Conservation (phyloP, 2,113 vertebrate genomes). For the Thalassoma bifasciatum region DNA sequence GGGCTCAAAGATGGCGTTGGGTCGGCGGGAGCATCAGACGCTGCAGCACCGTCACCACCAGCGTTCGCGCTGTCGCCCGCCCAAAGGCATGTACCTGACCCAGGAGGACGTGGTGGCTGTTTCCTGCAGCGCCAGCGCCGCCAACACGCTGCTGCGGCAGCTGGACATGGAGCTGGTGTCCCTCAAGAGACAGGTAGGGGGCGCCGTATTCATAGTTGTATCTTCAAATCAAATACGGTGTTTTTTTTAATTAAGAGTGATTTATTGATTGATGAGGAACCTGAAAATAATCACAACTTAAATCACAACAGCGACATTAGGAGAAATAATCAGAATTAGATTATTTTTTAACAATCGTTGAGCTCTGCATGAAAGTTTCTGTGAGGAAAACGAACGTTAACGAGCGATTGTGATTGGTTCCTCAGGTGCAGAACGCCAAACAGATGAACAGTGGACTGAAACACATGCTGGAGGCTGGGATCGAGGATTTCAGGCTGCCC, state of each 20-base stretch:
- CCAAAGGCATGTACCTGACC: slow-evolving; percentile 98
- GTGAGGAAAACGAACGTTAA: too few species aligned
- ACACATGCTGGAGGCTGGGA: slow-evolving; percentile 93
- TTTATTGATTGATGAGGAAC: too few species aligned
- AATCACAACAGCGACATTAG: too few species aligned
- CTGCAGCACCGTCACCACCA: slow-evolving; percentile 97
- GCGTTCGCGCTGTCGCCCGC: slow-evolving; percentile 94
- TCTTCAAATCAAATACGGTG: too few species aligned
- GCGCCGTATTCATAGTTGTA: too few species aligned
- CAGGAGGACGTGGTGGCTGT: slow-evolving; percentile 97
- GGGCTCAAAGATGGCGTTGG: slow-evolving; percentile 91
- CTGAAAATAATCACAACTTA: too few species aligned
- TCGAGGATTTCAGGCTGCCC: slow-evolving; percentile 92
- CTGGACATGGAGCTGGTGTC: slow-evolving; percentile 99
- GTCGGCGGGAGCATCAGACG: slow-evolving; percentile 95
- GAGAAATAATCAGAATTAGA: too few species aligned
- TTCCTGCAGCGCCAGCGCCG: slow-evolving; percentile 93
- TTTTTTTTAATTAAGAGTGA: too few species aligned
- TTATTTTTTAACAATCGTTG: too few species aligned
- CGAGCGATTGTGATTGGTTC: slow-evolving; percentile 33
- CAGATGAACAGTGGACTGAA: slow-evolving; percentile 99
- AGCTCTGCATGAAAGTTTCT: too few species aligned
- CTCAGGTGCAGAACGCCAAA: slow-evolving; percentile 98
- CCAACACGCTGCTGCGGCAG: slow-evolving; percentile 94
- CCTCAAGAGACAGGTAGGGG: slow-evolving; percentile 94